Conservation (phyloP, 2,797 vertebrate genomes). For the Spatula clypeata region DNA sequence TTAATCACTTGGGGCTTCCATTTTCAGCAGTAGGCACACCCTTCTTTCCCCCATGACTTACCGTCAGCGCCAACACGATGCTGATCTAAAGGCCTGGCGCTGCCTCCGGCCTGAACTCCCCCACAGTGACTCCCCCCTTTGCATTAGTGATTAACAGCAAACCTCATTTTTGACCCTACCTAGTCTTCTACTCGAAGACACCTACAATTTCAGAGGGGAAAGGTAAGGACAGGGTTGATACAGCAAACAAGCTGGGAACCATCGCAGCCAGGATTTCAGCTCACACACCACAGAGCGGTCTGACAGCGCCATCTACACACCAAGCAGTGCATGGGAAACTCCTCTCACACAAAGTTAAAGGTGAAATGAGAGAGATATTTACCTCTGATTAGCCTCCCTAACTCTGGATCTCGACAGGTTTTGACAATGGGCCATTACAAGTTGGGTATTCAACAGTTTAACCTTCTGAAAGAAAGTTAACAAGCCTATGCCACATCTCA, state of each 20-base stretch:
- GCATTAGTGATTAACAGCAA: neutral
- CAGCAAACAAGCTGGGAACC: neutral
- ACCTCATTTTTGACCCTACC: neutral
- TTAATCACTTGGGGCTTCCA: neutral
- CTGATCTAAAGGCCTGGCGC: neutral
- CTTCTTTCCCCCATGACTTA: neutral
- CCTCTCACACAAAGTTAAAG: neutral
- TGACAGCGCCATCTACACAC: conserved; percentile 66
- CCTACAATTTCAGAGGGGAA: neutral
- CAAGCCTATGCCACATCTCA: neutral
- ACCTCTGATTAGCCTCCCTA: fast-evolving
- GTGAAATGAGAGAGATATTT: too few relatives aligned
- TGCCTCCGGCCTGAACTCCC: neutral
- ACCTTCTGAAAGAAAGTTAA: fast-evolving
- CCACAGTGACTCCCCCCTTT: neutral
- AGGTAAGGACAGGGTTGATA: neutral
- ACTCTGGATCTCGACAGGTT: neutral
- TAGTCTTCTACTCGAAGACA: neutral
- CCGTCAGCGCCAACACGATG: fast-evolving
- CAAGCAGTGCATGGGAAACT: fast-evolving
- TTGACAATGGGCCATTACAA: fast-evolving
- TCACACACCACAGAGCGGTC: neutral
- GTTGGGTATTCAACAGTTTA: neutral
- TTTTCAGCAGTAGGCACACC: neutral
- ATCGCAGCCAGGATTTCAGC: neutral